Percentiles rank a stretch among this genome's conserved stretches.
phyloP scores from a whole-genome alignment of 2,888 invertebrate species.

The Torymus aiolomorphi region DNA sequence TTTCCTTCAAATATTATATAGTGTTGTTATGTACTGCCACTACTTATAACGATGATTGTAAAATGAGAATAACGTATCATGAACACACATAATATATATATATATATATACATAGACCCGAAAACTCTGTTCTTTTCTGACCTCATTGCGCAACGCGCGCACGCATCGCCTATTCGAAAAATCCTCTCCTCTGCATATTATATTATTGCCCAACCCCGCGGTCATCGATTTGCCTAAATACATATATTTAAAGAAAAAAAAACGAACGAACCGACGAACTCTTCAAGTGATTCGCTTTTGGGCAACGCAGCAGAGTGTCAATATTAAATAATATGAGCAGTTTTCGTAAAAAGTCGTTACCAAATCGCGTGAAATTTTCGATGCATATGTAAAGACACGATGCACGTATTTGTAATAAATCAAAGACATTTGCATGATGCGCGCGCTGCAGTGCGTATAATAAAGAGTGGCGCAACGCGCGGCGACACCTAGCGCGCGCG shows the following conservation, averaged over 20 bases:
- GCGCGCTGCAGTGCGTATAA: too few species aligned
- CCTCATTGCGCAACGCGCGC: constrained; percentile 15
- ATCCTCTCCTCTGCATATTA: too few species aligned
- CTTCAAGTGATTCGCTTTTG: not conserved
- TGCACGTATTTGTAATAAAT: constrained; percentile 27
- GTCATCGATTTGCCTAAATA: constrained; percentile 20
- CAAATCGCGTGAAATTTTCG: not conserved
- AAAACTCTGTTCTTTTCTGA: not conserved
- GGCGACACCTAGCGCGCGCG: too few species aligned
- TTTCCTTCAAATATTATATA: constrained; percentile 14
- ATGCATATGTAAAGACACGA: not conserved
- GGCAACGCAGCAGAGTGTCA: not conserved
- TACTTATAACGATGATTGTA: too few species aligned
- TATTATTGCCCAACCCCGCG: constrained; percentile 4
- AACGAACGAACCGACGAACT: not conserved
- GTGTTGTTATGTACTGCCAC: constrained; percentile 1
- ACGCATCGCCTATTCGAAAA: constrained; percentile 6
- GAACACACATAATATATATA: too few species aligned
- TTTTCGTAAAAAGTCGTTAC: not conserved
- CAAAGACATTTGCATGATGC: constrained; percentile 1
- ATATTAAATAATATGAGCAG: constrained; percentile 6
- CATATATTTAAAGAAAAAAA: constrained; percentile 17
- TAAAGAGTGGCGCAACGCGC: too few species aligned
- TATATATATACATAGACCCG: too few species aligned
- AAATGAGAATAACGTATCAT: too few species aligned